These are phyloP conservation scores for Elephas maximus DNA, from an alignment of 2,113 vertebrate species.

Conservation along the genomic window DNA sequence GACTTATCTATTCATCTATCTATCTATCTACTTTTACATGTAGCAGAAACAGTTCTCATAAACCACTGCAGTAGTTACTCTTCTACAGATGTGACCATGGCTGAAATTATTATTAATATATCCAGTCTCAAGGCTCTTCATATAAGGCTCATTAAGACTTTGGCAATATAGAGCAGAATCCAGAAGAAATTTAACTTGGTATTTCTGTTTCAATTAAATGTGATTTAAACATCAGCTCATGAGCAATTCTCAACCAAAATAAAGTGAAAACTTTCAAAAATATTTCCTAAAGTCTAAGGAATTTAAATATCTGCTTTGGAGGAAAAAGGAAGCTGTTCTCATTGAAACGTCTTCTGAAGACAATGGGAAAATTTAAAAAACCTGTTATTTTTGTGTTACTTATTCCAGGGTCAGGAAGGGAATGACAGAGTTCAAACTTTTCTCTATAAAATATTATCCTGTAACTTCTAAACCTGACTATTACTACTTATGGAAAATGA, in stretches of 20 bases:
- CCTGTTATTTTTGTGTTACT: not conserved
- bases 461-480: slow-evolving; percentile 53
- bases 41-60: slow-evolving; percentile 50
- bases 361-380: not conserved
- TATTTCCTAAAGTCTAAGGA: slow-evolving; percentile 38
- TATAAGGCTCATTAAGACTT: slow-evolving; percentile 74
- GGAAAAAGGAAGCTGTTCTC: not conserved
- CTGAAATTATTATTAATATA: slow-evolving; percentile 72
- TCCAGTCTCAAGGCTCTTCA: not conserved
- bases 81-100: slow-evolving; percentile 55
- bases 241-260: slow-evolving; percentile 53
- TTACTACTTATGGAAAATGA: slow-evolving; percentile 64
- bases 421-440: slow-evolving; percentile 45
- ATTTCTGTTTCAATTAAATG: slow-evolving; percentile 52
- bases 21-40: not conserved
- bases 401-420: slow-evolving; percentile 39
- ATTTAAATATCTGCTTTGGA: slow-evolving; percentile 61
- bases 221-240: slow-evolving; percentile 61
- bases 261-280: slow-evolving; percentile 42
- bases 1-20: not conserved
- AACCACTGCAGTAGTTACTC: slow-evolving; percentile 58
- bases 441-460: slow-evolving; percentile 31
- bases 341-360: slow-evolving; percentile 36
- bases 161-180: slow-evolving; percentile 66
- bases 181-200: slow-evolving; percentile 61